Evolutionary conservation across 1,140 invertebrate species (phyloP), one percentile per base, ranked within the genome.

Genomic region (Triops longicaudatus): DNA sequence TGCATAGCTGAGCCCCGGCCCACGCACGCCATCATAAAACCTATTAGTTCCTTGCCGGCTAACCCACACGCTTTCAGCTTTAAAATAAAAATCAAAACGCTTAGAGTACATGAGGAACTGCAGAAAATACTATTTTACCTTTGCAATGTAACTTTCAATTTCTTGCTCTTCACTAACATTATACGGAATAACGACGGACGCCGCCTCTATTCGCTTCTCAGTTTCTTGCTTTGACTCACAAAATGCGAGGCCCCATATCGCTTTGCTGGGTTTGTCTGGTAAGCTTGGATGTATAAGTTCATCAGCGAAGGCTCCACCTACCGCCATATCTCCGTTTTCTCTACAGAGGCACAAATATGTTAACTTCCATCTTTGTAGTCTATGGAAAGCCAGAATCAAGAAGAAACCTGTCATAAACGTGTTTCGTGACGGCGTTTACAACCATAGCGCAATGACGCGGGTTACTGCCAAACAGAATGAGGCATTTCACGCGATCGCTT

Each of bases 21-120:
- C 44, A 84, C 82, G 80, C 89, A 90, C 0, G 87, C 85, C 82
- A 89, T 88, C 87, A 89, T 89, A 73, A 89, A 85, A 44, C 84
- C 88, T 77, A 88, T 81, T 72, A 83, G 84, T 2, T 82, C 81
- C 4, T 83, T 77, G 72, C 84, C 81, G 14, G 83, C 80, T 26
- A 85, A 41, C 50, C 81, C 80, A 76, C 80, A 81, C 6, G 81
- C 79, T 81, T 84, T 84, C 37, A 86, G 80, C 80, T 81, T 37
- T 37, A 4, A 2, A 37, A 37, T 2, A 37, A 77, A 63, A 63
- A 63, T 63, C 17, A 17, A 63, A 17, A 63, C 6, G 22, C n/a
- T n/a, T n/a, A n/a, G n/a, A n/a, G n/a, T n/a, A n/a, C n/a, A n/a
- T n/a, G n/a, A n/a, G n/a, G n/a, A n/a, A n/a, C 14, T 63, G 6